Evolutionary conservation across 2,888 invertebrate genomes (phyloP).

Genomic region (Selenia dentaria): DNA sequence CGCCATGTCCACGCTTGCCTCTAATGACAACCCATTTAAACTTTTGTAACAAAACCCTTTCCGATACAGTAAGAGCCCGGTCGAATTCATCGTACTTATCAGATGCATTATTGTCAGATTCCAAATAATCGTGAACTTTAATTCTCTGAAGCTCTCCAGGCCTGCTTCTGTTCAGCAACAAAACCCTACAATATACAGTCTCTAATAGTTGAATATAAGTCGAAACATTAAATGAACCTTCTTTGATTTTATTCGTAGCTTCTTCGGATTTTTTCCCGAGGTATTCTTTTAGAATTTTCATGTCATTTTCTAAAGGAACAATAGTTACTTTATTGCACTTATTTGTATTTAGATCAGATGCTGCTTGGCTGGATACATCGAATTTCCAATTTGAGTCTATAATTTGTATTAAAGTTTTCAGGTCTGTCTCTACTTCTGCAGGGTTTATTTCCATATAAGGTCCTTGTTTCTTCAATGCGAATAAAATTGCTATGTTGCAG

Average conservation of each 20-base stretch:
- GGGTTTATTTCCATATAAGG: constrained; percentile 15
- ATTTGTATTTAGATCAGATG: constrained; percentile 36
- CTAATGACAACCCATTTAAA: constrained; percentile 41
- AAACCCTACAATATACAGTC: constrained; percentile 34
- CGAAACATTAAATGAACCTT: constrained; percentile 24
- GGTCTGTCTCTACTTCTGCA: not conserved
- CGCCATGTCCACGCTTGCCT: constrained; percentile 39
- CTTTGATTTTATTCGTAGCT: constrained; percentile 30
- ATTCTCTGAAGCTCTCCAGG: constrained; percentile 39
- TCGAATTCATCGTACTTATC: constrained; percentile 29
- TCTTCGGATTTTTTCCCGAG: constrained; percentile 21
- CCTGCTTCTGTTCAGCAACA: constrained; percentile 36
- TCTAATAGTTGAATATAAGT: constrained; percentile 35
- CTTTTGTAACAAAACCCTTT: constrained; percentile 35
- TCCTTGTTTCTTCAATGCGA: constrained; percentile 7
- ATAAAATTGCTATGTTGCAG: constrained; percentile 40
- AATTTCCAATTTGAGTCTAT: not conserved
- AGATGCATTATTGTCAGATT: constrained; percentile 14
- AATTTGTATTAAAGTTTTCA: not conserved
- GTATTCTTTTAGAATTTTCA: constrained; percentile 5
- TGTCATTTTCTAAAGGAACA: constrained; percentile 33
- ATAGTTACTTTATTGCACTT: constrained; percentile 38
- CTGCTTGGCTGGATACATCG: constrained; percentile 35
- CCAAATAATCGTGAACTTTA: constrained; percentile 28
- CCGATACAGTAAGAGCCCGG: constrained; percentile 27